Percentiles rank a stretch among this genome's conserved stretches.
Evolutionary conservation across 2,888 invertebrate genomes (phyloP).

Genomic region (Psylliodes chrysocephalus): DNA sequence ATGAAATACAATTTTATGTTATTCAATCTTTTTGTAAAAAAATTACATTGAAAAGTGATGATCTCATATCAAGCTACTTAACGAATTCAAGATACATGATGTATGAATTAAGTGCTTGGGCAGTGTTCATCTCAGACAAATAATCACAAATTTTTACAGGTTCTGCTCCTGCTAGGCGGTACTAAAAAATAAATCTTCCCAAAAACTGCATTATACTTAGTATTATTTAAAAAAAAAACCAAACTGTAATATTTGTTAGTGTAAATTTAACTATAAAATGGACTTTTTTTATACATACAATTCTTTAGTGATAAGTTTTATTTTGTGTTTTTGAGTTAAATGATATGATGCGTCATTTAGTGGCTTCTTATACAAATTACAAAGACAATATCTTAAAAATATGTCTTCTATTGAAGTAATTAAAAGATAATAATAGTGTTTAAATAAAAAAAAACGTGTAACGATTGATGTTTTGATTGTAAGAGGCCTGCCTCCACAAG

Average conservation of each 20-base stretch:
- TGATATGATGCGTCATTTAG: slow-evolving; percentile 18
- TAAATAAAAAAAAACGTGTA: background rate
- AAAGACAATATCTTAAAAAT: slow-evolving; percentile 6
- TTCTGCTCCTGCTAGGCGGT: slow-evolving; percentile 54
- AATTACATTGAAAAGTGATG: no score
- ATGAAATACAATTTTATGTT: no score
- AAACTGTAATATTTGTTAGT: slow-evolving; percentile 29
- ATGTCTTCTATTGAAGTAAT: background rate
- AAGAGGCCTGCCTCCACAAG: background rate
- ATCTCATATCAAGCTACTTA: no score
- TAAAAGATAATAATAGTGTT: background rate
- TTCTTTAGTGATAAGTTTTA: slow-evolving; percentile 26
- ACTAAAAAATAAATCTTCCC: slow-evolving; percentile 46
- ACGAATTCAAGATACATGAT: no score
- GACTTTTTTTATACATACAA: slow-evolving; percentile 25
- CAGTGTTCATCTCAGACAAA: background rate
- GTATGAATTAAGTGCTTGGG: no score
- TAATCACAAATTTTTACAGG: slow-evolving; percentile 48
- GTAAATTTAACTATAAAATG: slow-evolving; percentile 11
- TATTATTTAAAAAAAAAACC: slow-evolving; percentile 34
- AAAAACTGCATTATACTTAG: slow-evolving; percentile 35
- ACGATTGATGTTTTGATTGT: slow-evolving; percentile 8
- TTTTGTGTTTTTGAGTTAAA: slow-evolving; percentile 11
- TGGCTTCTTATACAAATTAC: slow-evolving; percentile 21
- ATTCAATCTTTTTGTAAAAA: no score